Evolutionary conservation across 2,888 invertebrate species (phyloP).

Genomic region (Cyclophora punctaria): DNA sequence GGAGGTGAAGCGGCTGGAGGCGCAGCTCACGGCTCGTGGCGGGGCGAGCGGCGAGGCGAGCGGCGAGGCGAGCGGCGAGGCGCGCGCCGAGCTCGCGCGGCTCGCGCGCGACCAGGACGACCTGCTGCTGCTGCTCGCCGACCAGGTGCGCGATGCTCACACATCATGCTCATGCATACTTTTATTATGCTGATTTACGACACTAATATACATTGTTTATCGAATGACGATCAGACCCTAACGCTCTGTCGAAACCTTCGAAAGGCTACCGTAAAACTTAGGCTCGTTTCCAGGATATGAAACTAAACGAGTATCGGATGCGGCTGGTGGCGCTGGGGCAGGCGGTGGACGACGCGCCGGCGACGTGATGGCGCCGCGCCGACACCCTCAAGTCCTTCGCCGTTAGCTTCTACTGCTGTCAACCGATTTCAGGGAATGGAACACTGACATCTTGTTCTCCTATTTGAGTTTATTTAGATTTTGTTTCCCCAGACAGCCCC

Average conservation of each 20-base stretch:
- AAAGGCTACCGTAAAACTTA: no score
- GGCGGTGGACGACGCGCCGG: constrained; percentile 51
- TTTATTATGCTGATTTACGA: not conserved
- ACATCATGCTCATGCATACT: no score
- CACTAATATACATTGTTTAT: no score
- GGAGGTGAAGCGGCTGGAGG: constrained; percentile 32
- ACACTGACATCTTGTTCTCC: no score
- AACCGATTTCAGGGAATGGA: no score
- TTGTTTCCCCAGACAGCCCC: no score
- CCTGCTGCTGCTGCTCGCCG: constrained; percentile 88
- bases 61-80: constrained; percentile 23
- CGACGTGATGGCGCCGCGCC: constrained; percentile 3
- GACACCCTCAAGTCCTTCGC: no score
- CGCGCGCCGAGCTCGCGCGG: constrained; percentile 71
- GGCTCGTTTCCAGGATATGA: constrained; percentile 55
- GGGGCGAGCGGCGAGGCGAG: constrained; percentile 21
- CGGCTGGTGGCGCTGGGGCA: constrained; percentile 73
- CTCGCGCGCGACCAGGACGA: constrained; percentile 95
- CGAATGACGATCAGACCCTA: no score
- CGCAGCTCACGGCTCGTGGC: constrained; percentile 27
- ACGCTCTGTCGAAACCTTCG: no score
- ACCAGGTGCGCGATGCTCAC: constrained; percentile 79
- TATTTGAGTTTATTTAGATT: no score
- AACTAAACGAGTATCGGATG: constrained; percentile 79
- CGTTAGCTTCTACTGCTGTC: no score